Percentiles rank a stretch among this genome's conserved stretches.
phyloP scores from a whole-genome alignment of 2,797 vertebrate genomes.

The Eptatretus atami region DNA sequence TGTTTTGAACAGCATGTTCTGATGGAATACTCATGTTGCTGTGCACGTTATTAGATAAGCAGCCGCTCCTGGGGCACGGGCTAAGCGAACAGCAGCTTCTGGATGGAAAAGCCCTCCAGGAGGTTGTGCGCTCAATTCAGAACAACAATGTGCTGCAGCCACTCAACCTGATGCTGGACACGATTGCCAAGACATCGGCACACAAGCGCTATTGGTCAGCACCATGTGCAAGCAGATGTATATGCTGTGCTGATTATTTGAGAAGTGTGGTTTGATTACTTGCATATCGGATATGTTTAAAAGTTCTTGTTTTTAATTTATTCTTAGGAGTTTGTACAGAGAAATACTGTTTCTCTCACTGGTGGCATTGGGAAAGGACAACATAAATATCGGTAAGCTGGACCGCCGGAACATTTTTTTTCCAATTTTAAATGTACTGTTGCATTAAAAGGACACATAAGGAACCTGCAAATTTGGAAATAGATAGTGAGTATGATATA shows the following conservation, averaged over 20 bases:
- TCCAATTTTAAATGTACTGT: too few species aligned
- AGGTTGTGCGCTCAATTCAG: slow-evolving; percentile 50
- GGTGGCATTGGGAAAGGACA: slow-evolving; percentile 61
- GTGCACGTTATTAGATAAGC: background rate
- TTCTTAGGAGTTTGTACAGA: slow-evolving; percentile 52
- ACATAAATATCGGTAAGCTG: slow-evolving; percentile 65
- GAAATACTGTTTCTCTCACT: slow-evolving; percentile 66
- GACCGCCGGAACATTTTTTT: background rate
- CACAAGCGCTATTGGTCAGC: slow-evolving; percentile 46
- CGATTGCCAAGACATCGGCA: slow-evolving; percentile 22
- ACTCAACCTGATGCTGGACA: slow-evolving; percentile 35
- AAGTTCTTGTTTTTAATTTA: too few species aligned
- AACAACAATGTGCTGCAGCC: slow-evolving; percentile 57
- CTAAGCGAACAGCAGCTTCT: slow-evolving; percentile 33
- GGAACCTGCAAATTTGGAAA: too few species aligned
- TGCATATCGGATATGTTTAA: too few species aligned
- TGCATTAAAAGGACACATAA: too few species aligned
- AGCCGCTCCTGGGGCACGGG: slow-evolving; percentile 1
- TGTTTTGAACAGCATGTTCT: background rate
- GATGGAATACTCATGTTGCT: background rate
- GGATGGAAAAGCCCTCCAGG: slow-evolving; percentile 32
- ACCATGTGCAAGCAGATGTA: background rate
- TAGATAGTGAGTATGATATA: too few species aligned
- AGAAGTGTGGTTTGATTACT: background rate
- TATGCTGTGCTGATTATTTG: background rate